These are phyloP conservation scores for Alosa alosa DNA, from an alignment of 2,113 vertebrate genomes.

Conservation along the genomic window DNA sequence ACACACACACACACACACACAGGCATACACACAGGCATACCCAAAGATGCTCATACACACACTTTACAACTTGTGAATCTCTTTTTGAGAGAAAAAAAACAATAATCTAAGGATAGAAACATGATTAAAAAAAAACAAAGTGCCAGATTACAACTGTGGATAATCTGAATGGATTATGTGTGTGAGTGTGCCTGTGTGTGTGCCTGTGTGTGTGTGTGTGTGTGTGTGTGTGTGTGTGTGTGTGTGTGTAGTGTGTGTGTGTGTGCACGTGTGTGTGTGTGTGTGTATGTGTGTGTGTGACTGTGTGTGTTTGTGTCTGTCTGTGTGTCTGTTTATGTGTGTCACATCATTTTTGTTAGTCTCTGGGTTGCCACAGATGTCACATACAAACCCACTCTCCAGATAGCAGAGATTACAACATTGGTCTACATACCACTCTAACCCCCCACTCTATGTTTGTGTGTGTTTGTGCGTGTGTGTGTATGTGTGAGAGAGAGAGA, in stretches of 20 bases:
- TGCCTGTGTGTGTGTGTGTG: neutral
- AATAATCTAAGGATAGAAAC: neutral
- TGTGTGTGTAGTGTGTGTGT: neutral
- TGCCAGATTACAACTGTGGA: slow-evolving; percentile 11
- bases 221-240: slow-evolving; percentile 1
- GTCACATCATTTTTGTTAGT: no score
- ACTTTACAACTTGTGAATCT: neutral
- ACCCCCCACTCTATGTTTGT: neutral
- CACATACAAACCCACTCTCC: no score
- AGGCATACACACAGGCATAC: neutral
- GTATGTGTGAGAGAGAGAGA: neutral
- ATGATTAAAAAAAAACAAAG: neutral
- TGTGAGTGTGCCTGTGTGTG: neutral
- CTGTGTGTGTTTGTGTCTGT: no score
- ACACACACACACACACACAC: neutral
- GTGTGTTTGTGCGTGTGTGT: neutral
- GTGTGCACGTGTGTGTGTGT: neutral
- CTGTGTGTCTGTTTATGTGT: no score
- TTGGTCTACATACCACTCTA: no score
- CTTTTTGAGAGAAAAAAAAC: neutral
- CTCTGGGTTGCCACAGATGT: no score
- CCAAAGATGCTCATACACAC: neutral
- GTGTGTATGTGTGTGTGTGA: neutral
- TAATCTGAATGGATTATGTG: slow-evolving; percentile 1
- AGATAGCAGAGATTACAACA: no score